phyloP scores from a whole-genome alignment of 2,888 invertebrate genomes.

The Drosophila macrospina region DNA sequence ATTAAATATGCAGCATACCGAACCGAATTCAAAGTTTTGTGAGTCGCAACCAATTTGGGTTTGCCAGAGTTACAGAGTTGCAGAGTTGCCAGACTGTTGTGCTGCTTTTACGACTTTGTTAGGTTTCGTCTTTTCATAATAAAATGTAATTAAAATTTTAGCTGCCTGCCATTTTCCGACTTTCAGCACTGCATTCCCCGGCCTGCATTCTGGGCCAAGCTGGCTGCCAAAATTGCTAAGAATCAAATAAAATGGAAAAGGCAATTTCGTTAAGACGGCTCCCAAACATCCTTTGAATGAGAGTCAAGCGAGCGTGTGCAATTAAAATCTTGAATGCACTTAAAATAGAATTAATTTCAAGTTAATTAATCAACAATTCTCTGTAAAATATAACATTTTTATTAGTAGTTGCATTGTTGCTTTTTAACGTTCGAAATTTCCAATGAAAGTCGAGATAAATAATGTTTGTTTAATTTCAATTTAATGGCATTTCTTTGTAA shows the following conservation, averaged over 20 bases:
- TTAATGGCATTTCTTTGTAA: too few relatives aligned
- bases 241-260: constrained; percentile 18
- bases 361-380: neutral
- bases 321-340: constrained; percentile 7
- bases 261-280: constrained; percentile 11
- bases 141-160: constrained; percentile 78
- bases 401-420: too few relatives aligned
- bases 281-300: constrained; percentile 10
- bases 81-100: constrained; percentile 23
- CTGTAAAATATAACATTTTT: neutral
- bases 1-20: constrained; percentile 65
- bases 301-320: neutral
- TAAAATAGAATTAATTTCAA: constrained; percentile 3
- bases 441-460: too few relatives aligned
- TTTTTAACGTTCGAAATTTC: too few relatives aligned
- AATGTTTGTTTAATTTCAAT: too few relatives aligned
- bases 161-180: constrained; percentile 48
- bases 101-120: constrained; percentile 44
- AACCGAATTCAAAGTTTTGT: constrained; percentile 45
- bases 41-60: constrained; percentile 17
- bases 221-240: constrained; percentile 24
- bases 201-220: constrained; percentile 19
- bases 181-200: constrained; percentile 46
- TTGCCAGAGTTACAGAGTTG: constrained; percentile 1
- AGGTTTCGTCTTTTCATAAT: constrained; percentile 56